Conservation (phyloP, 2,888 invertebrate genomes). For the Andrena haemorrhoa region DNA sequence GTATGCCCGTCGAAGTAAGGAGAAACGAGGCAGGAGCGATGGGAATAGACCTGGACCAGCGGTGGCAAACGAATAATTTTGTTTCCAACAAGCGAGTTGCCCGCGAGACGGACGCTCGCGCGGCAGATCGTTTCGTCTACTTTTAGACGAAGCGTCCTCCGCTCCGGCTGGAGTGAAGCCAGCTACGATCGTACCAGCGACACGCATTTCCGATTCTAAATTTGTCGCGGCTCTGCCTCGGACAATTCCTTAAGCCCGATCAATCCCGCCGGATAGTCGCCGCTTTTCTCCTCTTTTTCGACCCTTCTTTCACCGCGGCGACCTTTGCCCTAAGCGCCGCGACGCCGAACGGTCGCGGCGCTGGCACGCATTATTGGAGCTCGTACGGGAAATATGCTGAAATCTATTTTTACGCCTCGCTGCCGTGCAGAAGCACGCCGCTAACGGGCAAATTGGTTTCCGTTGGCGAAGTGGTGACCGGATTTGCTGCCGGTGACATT, state of each 20-base stretch:
- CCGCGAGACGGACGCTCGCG: neutral
- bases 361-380: conserved; percentile 51
- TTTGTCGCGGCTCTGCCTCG: conserved; percentile 71
- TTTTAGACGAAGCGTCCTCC: conserved; percentile 83
- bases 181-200: conserved; percentile 76
- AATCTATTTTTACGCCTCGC: conserved; percentile 50
- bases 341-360: conserved; percentile 19
- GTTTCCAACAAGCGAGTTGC: conserved; percentile 17
- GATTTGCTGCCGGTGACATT: conserved; percentile 38
- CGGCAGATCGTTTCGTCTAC: conserved; percentile 75
- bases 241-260: conserved; percentile 62
- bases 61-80: conserved; percentile 40
- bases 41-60: neutral
- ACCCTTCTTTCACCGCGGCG: conserved; percentile 33
- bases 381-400: conserved; percentile 43
- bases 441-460: conserved; percentile 53
- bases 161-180: conserved; percentile 79
- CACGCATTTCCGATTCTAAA: conserved; percentile 84
- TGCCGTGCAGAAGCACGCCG: conserved; percentile 27
- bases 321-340: conserved; percentile 28
- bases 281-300: conserved; percentile 39
- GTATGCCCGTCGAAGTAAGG: neutral
- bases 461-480: conserved; percentile 40
- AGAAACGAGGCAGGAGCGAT: no score
- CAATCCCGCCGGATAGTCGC: conserved; percentile 21